phyloP scores from a whole-genome alignment of 2,113 vertebrate species.

The Saccopteryx leptura region DNA sequence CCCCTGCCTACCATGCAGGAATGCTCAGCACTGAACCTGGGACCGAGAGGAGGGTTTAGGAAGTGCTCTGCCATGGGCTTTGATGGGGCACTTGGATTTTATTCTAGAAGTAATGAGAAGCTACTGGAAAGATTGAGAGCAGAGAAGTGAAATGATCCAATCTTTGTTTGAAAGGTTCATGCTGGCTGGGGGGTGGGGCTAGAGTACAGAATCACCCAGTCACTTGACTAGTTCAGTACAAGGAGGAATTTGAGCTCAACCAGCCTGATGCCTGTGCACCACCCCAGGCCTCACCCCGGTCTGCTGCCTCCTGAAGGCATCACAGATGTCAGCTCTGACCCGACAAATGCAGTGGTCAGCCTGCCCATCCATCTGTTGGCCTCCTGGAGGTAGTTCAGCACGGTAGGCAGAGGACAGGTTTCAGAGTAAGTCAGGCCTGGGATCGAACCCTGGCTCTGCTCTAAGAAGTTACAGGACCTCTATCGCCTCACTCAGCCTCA shows the following conservation, averaged over 20 bases:
- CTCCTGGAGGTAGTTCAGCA: neutral
- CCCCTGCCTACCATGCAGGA: neutral
- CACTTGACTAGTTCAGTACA: neutral
- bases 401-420: fast-evolving
- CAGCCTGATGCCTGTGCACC: neutral
- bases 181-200: neutral
- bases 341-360: neutral
- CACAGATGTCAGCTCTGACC: neutral
- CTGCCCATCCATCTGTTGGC: neutral
- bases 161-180: slow-evolving; percentile 3
- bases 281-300: neutral
- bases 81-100: neutral
- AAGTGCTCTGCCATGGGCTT: neutral
- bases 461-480: neutral
- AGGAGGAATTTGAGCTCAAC: neutral
- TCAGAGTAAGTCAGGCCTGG: neutral
- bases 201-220: neutral
- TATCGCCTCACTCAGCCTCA: neutral
- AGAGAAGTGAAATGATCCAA: neutral
- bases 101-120: neutral
- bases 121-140: neutral
- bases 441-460: neutral
- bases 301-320: neutral
- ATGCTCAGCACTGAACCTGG: neutral
- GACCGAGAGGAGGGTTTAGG: neutral